Conservation (phyloP, 2,113 vertebrate genomes). For the Nothoprocta pentlandii region DNA sequence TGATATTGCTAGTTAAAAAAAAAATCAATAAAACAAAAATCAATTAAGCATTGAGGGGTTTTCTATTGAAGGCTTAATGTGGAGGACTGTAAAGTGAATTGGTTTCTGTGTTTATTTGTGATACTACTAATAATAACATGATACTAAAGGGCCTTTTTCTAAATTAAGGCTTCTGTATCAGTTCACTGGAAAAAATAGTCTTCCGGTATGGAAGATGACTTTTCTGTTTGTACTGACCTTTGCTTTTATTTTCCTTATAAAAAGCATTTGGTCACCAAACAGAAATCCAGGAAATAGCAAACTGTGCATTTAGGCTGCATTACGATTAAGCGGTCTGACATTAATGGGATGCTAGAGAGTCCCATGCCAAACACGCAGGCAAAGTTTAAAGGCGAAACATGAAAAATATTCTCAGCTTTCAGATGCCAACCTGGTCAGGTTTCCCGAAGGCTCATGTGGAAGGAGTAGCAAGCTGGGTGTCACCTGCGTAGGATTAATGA, state of each 20-base stretch:
- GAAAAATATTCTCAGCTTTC: constrained; percentile 65
- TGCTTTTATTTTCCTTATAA: constrained; percentile 67
- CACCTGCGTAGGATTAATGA: constrained; percentile 68
- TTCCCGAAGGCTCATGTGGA: constrained; percentile 68
- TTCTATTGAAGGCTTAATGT: constrained; percentile 64
- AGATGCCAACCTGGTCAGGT: constrained; percentile 56
- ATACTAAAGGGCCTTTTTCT: constrained; percentile 57
- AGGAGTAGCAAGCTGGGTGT: constrained; percentile 57
- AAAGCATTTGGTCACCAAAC: constrained; percentile 35
- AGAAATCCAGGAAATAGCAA: constrained; percentile 64
- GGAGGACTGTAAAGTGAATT: constrained; percentile 67
- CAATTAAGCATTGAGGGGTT: constrained; percentile 59
- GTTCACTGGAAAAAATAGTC: constrained; percentile 58
- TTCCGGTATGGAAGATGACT: constrained; percentile 48
- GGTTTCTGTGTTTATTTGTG: constrained; percentile 72
- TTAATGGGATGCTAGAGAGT: constrained; percentile 54
- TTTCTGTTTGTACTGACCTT: constrained; percentile 61
- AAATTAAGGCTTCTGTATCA: constrained; percentile 57
- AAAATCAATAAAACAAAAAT: constrained; percentile 70
- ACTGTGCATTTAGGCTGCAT: constrained; percentile 54
- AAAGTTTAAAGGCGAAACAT: constrained; percentile 52
- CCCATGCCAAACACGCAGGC: constrained; percentile 37
- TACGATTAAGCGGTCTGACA: constrained; percentile 36
- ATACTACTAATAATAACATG: constrained; percentile 68
- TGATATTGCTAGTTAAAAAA: constrained; percentile 64